phyloP scores from a whole-genome alignment of 1,140 invertebrate species.

The Calosoma granatense region DNA sequence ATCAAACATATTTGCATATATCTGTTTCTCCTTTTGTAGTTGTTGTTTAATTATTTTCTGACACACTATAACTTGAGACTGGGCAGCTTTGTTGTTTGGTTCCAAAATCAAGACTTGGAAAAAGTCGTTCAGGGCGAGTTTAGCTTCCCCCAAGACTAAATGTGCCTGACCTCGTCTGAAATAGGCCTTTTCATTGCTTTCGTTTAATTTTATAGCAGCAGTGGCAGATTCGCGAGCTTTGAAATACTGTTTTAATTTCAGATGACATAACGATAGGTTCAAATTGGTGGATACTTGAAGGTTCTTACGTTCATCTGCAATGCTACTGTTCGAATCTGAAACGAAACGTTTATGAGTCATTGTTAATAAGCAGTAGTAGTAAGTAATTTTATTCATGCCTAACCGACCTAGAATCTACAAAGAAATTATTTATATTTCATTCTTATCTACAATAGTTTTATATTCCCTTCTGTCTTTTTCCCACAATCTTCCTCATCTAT shows the following conservation, averaged over 20 bases:
- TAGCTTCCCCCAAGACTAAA: constrained; percentile 63
- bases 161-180: constrained; percentile 82
- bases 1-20: constrained; percentile 93
- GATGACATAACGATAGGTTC: constrained; percentile 76
- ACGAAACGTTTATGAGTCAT: constrained; percentile 2
- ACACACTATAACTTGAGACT: constrained; percentile 64
- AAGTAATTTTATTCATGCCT: constrained; percentile 13
- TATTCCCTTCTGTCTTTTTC: no score
- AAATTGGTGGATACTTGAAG: constrained; percentile 64
- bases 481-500: no score
- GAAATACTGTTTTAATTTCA: constrained; percentile 68
- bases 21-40: constrained; percentile 71
- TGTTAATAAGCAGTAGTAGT: not conserved
- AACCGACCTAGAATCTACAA: no score
- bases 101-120: constrained; percentile 45
- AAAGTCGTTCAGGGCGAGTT: constrained; percentile 73
- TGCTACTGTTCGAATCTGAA: constrained; percentile 35
- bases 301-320: constrained; percentile 44
- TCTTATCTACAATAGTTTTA: no score
- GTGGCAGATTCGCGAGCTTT: constrained; percentile 59
- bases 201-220: constrained; percentile 63
- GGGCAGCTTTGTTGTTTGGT: constrained; percentile 72
- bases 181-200: constrained; percentile 77
- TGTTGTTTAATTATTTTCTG: constrained; percentile 65
- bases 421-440: no score